These are phyloP conservation scores for Heliconius charithonia DNA, from an alignment of 2,888 invertebrate species.

Conservation along the genomic window DNA sequence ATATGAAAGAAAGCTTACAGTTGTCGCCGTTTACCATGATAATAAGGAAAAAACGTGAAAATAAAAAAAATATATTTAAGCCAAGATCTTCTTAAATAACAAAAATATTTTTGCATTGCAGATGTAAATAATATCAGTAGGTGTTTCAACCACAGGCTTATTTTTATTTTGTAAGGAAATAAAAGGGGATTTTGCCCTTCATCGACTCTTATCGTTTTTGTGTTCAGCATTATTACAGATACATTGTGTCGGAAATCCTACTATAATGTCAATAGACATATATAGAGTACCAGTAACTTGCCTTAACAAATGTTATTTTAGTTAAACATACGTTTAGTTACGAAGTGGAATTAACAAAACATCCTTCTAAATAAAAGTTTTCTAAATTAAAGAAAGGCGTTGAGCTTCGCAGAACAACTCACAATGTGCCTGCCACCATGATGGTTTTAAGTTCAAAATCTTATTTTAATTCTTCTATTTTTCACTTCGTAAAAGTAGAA, in stretches of 20 bases:
- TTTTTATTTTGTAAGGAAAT: neutral
- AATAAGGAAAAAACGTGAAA: neutral
- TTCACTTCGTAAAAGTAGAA: too few relatives aligned
- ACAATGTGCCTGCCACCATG: too few relatives aligned
- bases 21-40: neutral
- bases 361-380: too few relatives aligned
- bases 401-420: too few relatives aligned
- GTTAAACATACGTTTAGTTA: too few relatives aligned
- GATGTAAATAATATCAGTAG: neutral
- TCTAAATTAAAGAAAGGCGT: too few relatives aligned
- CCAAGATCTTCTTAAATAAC: neutral
- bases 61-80: neutral
- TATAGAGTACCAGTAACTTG: too few relatives aligned
- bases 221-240: neutral
- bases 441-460: too few relatives aligned
- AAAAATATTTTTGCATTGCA: neutral
- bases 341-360: too few relatives aligned
- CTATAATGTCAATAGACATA: neutral
- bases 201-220: conserved; percentile 11
- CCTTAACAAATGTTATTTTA: too few relatives aligned
- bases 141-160: neutral
- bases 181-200: conserved; percentile 14
- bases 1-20: neutral
- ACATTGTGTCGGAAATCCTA: neutral
- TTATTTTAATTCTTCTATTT: too few relatives aligned